Conservation (phyloP, 2,888 invertebrate genomes). For the Agelastica alni region DNA sequence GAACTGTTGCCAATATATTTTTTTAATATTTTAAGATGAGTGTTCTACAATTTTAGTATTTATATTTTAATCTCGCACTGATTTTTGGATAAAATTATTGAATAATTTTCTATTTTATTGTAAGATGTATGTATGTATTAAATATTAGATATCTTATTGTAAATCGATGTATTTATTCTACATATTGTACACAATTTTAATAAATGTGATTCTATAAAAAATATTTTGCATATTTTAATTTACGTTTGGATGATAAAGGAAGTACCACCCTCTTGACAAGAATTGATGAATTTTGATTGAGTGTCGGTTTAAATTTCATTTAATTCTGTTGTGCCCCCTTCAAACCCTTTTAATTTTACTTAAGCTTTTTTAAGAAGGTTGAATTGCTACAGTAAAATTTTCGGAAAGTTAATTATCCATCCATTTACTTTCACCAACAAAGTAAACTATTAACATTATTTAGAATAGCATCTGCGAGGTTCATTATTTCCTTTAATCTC, state of each 20-base stretch:
- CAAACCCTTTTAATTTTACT: too few relatives aligned
- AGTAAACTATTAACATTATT: too few relatives aligned
- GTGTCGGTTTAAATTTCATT: background rate
- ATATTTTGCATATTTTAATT: slow-evolving; percentile 6
- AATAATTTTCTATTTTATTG: slow-evolving; percentile 1
- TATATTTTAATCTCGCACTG: slow-evolving; percentile 13
- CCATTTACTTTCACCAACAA: too few relatives aligned
- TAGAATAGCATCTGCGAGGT: too few relatives aligned
- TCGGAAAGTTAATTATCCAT: too few relatives aligned
- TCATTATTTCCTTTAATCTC: too few relatives aligned
- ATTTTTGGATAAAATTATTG: slow-evolving; percentile 12
- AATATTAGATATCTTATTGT: slow-evolving; percentile 15
- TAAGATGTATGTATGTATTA: slow-evolving; percentile 10
- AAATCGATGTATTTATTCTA: slow-evolving; percentile 20
- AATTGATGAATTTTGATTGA: background rate
- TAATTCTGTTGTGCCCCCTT: too few relatives aligned
- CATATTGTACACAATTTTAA: slow-evolving; percentile 18
- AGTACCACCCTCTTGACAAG: background rate
- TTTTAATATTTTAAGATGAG: background rate
- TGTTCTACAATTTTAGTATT: slow-evolving; percentile 17
- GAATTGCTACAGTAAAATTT: background rate
- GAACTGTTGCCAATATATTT: slow-evolving; percentile 15
- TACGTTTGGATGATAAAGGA: background rate
- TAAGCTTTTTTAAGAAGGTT: too few relatives aligned
- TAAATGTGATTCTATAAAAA: slow-evolving; percentile 13